Evolutionary conservation across 2,797 vertebrate genomes (phyloP).

Genomic region (Aphelocoma californica): DNA sequence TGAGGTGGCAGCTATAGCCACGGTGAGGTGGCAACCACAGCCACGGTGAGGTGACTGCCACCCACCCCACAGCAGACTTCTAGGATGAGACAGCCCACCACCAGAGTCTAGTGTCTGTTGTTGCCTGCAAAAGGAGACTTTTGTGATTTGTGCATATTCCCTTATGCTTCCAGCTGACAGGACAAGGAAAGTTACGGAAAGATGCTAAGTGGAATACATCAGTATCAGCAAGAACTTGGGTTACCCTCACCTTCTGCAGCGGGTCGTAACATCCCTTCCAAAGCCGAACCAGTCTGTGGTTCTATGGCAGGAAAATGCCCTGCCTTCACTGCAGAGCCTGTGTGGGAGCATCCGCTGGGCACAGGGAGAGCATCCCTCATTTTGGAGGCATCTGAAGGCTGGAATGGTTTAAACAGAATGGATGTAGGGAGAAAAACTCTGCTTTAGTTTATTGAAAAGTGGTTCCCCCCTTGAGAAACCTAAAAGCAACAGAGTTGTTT

Average conservation of each 20-base stretch:
- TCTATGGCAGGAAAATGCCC: not conserved
- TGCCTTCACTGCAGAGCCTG: not conserved
- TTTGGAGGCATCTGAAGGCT: not conserved
- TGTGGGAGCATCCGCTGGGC: not conserved
- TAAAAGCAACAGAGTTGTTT: not conserved
- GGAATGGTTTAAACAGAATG: not conserved
- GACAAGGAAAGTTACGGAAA: not conserved
- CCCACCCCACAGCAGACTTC: not conserved
- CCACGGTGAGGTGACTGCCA: not conserved
- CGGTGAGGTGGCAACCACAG: not conserved
- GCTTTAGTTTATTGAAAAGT: not conserved
- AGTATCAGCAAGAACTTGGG: not conserved
- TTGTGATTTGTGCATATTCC: not conserved
- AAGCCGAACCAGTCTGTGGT: not conserved
- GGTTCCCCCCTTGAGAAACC: fast-evolving
- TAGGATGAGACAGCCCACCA: too few species aligned
- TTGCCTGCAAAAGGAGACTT: not conserved
- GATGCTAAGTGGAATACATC: too few species aligned
- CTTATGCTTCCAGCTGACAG: not conserved
- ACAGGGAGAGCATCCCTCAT: fast-evolving
- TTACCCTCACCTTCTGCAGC: not conserved
- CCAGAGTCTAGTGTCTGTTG: too few species aligned
- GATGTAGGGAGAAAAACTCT: not conserved
- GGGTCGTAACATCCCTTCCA: too few species aligned
- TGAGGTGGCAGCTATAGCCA: too few species aligned